Evolutionary conservation across 2,113 vertebrate genomes (phyloP).

Genomic region (Argyrosomus japonicus): DNA sequence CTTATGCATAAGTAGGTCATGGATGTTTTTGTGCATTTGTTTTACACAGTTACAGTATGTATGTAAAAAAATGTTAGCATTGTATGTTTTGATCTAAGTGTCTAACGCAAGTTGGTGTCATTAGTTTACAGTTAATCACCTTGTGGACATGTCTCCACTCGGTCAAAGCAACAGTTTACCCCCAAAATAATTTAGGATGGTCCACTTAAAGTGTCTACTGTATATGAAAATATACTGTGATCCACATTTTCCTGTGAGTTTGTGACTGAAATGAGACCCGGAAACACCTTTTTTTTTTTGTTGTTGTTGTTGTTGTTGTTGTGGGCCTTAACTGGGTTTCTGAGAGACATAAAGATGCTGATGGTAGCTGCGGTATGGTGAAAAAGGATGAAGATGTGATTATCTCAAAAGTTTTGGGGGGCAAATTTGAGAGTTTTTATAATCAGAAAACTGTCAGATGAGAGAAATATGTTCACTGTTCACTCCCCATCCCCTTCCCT

Average conservation of each 20-base stretch:
- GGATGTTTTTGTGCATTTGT: conserved; percentile 55
- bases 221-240: conserved; percentile 77
- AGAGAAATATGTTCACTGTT: conserved; percentile 41
- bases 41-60: conserved; percentile 59
- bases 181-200: conserved; percentile 34
- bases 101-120: conserved; percentile 56
- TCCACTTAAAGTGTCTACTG: conserved; percentile 59
- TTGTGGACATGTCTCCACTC: conserved; percentile 36
- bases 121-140: conserved; percentile 63
- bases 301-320: background rate
- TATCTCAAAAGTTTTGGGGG: conserved; percentile 20
- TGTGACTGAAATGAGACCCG: conserved; percentile 60
- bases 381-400: conserved; percentile 59
- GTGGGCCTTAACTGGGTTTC: conserved; percentile 53
- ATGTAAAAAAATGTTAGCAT: conserved; percentile 45
- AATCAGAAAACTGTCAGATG: conserved; percentile 32
- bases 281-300: conserved; percentile 4
- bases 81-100: conserved; percentile 57
- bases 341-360: conserved; percentile 38
- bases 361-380: conserved; percentile 32
- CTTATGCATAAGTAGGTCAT: conserved; percentile 38
- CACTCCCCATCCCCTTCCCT: conserved; percentile 1
- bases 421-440: conserved; percentile 37
- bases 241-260: conserved; percentile 43
- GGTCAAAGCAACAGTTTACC: conserved; percentile 26